Evolutionary conservation across 2,888 invertebrate genomes (phyloP), one percentile per base, ranked within the genome.

Genomic region (Caenorhabditis wallacei): DNA sequence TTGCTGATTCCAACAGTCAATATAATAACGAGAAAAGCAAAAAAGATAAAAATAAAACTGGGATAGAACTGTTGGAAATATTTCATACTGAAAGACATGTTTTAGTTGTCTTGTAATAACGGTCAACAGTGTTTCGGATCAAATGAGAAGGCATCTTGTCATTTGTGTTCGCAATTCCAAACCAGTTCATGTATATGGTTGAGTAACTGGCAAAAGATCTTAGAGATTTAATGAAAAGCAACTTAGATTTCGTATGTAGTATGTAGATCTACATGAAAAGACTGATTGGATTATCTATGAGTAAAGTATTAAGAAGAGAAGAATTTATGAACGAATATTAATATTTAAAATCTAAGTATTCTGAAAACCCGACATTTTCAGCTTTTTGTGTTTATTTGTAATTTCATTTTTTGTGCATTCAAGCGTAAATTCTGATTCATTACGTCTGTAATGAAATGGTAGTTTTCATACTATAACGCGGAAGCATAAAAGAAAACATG

Each of bases 161-260:
- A 46, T 63, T 46, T 63, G 30, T 26, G 46, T 43, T 57, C 46
- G 43, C 48, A 63, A 48, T 43, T 43, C 35, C 30, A 35, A 72
- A 72, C 72, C 63, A 63, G 72, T 72, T 71, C 22, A 57, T 57
- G 70, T 70, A 57, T 71, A 51, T 54, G 71, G 63, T 24, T 54
- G 59, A 68, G 66, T 75, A 68, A 75, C 57, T 68, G 74, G 56
- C 74, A 74, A 64, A 74, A n/a, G n/a, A n/a, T n/a, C 68, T 66
- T 75, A 37, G 18, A 46, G 72, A 63, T 63, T 53, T 46, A 43
- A 56, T 57, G 53, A 24, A 43, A 40, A 64, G 74, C 64, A 18
- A 48, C 37, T 48, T 40, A 54, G 72, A 74, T 57, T n/a, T 11
- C 11, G 16, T 56, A 18, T 26, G 56, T 40, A 63, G 56, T 24